phyloP scores from a whole-genome alignment of 2,113 vertebrate species.

The Tragelaphus imberbis region DNA sequence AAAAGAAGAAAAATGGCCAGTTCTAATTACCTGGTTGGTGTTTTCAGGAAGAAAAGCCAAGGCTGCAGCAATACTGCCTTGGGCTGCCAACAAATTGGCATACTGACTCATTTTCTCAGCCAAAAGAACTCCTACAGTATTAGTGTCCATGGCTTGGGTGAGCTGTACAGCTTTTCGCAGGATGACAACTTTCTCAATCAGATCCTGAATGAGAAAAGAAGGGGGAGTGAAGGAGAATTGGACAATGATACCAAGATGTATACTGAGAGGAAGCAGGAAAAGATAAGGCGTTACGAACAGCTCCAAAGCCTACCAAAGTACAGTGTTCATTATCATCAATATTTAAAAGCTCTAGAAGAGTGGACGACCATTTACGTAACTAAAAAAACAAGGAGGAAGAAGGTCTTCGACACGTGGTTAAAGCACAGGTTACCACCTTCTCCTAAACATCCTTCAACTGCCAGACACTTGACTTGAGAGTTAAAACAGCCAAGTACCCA shows the following conservation, averaged over 20 bases:
- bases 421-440: neutral
- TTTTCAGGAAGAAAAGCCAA: constrained; percentile 91
- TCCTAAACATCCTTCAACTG: neutral
- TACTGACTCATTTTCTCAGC: constrained; percentile 96
- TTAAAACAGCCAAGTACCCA: neutral
- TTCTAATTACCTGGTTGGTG: constrained; percentile 84
- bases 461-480: neutral
- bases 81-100: constrained; percentile 91
- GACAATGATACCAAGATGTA: neutral
- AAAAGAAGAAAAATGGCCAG: neutral
- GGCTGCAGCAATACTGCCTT: constrained; percentile 93
- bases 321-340: neutral
- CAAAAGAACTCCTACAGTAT: constrained; percentile 84
- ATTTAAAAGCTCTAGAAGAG: neutral
- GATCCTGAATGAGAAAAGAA: constrained; percentile 80
- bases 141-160: constrained; percentile 79
- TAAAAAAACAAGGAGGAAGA: neutral
- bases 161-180: constrained; percentile 89
- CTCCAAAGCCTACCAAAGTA: neutral
- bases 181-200: constrained; percentile 96
- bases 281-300: neutral
- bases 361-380: neutral
- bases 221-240: neutral
- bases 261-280: neutral
- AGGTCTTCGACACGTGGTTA: neutral